phyloP scores from a whole-genome alignment of 2,113 vertebrate species.

The Nesoenas mayeri region DNA sequence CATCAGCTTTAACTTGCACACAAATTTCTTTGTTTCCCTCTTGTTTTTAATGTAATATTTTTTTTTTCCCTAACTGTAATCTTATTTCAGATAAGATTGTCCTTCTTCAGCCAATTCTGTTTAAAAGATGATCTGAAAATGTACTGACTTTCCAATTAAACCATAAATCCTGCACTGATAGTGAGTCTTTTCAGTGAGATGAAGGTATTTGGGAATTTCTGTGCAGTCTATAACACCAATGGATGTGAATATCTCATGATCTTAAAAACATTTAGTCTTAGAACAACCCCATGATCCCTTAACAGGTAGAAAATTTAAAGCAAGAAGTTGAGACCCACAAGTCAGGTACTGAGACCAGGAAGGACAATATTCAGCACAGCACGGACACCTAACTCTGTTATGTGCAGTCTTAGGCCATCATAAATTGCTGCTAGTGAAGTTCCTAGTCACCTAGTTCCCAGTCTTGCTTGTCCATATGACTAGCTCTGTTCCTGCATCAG shows the following conservation, averaged over 20 bases:
- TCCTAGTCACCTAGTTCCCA: background rate
- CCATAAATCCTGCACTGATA: background rate
- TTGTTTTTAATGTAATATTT: background rate
- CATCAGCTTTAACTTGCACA: background rate
- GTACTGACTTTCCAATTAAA: background rate
- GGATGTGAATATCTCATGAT: background rate
- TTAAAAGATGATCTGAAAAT: background rate
- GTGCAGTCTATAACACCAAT: background rate
- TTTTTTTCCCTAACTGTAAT: background rate
- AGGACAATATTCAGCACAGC: background rate
- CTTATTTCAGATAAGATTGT: background rate
- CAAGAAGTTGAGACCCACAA: background rate
- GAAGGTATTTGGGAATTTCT: background rate
- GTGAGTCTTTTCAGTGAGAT: background rate
- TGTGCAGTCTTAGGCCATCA: background rate
- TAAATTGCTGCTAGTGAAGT: background rate
- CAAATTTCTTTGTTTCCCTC: background rate
- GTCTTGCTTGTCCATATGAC: background rate
- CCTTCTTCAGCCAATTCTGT: background rate
- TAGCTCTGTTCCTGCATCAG: background rate
- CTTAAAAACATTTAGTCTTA: background rate
- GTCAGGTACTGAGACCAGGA: background rate
- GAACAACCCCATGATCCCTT: background rate
- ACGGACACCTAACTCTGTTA: background rate
- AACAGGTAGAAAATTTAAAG: background rate